Evolutionary conservation across 2,797 vertebrate genomes (phyloP), one percentile per base, ranked within the genome.

Genomic region (Lepus townsendii): DNA sequence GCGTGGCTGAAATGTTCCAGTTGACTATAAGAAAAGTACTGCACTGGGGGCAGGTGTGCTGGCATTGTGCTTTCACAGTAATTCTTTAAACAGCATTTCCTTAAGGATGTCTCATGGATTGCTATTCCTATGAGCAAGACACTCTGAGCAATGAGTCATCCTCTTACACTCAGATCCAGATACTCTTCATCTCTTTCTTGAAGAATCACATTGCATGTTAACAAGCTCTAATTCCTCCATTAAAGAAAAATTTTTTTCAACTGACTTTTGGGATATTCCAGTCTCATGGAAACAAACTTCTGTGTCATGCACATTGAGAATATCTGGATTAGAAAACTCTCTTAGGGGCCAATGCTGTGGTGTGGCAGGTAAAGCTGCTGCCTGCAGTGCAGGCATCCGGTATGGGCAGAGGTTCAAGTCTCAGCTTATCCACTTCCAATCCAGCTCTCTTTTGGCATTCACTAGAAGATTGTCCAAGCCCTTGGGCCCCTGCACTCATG

Each of bases 51-150:
- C 35, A 79, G 38, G 30, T 38, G 68, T 4, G 19, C 26, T 38
- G 42, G 27, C 66, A 14, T 66, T 22, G 38, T 93, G 82, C 65
- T 85, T 92, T 95, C 88, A 93, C 69, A 94, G 71, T 92, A 84
- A 86, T 95, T 88, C 75, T 91, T 88, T 52, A 62, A 93, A 92
- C 17, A 52, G 32, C 65, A 30, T 62, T 95, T 86, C 24, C 73
- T 35, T 57, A 50, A 85, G 57, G 69, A 62, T 27, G 4, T 57
- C 72, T 63, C 60, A 52, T 68, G 88, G 52, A 42, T 87, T 57
- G 19, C 19, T 32, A 16, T 75, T 89, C 69, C 66, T 62, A 5
- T n/a, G 79, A 93, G 65, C 14, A 16, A 19, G 54, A 82, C 57
- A 19, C 54, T 82, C 32, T 90, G 35, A 54, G 85, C 82, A 93